Evolutionary conservation across 1,140 invertebrate genomes (phyloP), one percentile per base, ranked within the genome.

Genomic region (Drosophila pseudoobscura): DNA sequence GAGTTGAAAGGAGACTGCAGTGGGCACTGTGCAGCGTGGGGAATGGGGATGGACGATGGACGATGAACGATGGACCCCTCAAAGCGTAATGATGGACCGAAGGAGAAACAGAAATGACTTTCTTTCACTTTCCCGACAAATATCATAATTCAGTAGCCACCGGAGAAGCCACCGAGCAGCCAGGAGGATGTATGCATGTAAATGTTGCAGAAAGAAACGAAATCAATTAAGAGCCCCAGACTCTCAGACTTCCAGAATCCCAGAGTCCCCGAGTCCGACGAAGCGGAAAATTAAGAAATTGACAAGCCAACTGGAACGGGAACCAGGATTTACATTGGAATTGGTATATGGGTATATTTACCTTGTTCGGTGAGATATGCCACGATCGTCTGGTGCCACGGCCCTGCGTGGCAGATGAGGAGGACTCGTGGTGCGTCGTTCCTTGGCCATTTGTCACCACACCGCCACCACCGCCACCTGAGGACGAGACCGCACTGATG

Each of bases 341-440:
- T 8, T 9, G 31, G 22, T 3, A 22, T 46, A 26, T 51, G 39
- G 49, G 22, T 41, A 24, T 60, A 47, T 39, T 49, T 75, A 95
- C 95, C 93, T 95, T 96, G 90, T 95, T 95, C 43, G 94, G 93
- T 62, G 95, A 94, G 51, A 93, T 93, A 90, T 95, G 94, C 94
- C 94, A 95, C 77, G 94, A 95, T 76, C 94, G 92, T 78, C 94
- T 89, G 85, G 94, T 93, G n/a, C 83, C 87, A 5, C 78, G 60
- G 7, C 70, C 71, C 70, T 83, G 88, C 11, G 47, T 39, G 11
- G 11, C 35, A 7, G 70, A 57, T 13, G 66, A 24, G 45, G 64
- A 29, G 45, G 64, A 47, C 41, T 65, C 66, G 11, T 39, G 35
- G 35, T 1, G 1, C 3, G 11, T 39, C 17, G 24, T 13, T 47